Conservation (phyloP, 2,888 invertebrate genomes). For the Eretmocerus hayati region DNA sequence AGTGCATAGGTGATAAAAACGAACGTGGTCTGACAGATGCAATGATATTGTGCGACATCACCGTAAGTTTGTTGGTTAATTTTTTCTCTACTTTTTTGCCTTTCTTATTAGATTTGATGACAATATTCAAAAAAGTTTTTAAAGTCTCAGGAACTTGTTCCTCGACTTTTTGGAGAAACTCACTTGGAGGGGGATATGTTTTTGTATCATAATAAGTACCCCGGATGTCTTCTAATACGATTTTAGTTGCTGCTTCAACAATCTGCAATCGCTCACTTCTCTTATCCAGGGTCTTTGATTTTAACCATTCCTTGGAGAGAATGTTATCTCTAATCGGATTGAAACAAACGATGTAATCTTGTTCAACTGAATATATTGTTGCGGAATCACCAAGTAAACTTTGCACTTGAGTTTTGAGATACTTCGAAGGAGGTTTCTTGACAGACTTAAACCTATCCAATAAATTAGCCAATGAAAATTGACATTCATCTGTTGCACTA, state of each 20-base stretch:
- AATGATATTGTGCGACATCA: slow-evolving; percentile 4
- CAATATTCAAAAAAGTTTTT: neutral
- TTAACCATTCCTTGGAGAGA: neutral
- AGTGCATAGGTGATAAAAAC: slow-evolving; percentile 1
- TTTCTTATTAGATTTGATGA: neutral
- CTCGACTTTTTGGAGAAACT: neutral
- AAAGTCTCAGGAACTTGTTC: neutral
- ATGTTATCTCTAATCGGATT: neutral
- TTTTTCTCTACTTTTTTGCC: neutral
- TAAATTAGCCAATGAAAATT: neutral
- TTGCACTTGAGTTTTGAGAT: neutral
- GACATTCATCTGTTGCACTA: neutral
- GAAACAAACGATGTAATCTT: neutral
- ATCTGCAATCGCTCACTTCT: neutral
- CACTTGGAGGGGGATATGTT: neutral
- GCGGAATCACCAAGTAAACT: neutral
- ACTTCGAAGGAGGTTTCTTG: neutral
- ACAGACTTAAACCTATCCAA: neutral
- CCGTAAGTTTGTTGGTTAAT: neutral
- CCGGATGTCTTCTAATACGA: slow-evolving; percentile 1
- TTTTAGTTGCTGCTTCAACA: slow-evolving; percentile 1
- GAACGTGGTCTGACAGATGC: neutral
- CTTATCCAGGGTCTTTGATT: neutral
- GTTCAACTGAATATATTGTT: neutral
- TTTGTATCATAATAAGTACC: neutral